A percentile compares a stretch with the other conserved stretches of the same genome.
Conservation (phyloP, 2,888 invertebrate genomes). For the Troides aeacus region DNA sequence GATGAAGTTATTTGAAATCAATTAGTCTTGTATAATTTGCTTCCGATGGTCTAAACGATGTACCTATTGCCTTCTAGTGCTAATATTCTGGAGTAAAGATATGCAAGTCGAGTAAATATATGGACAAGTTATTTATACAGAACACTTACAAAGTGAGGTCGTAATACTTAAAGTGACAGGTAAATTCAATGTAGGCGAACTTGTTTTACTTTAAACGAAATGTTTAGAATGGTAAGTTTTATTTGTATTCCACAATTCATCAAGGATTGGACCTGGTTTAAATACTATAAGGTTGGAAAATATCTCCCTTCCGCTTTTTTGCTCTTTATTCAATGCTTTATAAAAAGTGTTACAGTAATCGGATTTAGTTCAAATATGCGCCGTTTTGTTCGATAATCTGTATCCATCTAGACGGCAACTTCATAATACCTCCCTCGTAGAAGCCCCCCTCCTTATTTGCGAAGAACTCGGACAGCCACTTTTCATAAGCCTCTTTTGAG, state of each 20-base stretch:
- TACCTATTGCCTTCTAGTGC: constrained; percentile 14
- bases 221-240: constrained; percentile 20
- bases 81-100: constrained; percentile 22
- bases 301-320: no score
- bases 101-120: constrained; percentile 14
- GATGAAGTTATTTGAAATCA: constrained; percentile 22
- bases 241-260: neutral
- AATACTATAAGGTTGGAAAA: no score
- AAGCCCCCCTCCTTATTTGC: no score
- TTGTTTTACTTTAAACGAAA: constrained; percentile 11
- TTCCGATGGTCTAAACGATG: constrained; percentile 25
- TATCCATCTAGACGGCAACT: no score
- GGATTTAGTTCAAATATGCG: no score
- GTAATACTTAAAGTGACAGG: constrained; percentile 20
- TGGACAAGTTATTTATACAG: constrained; percentile 24
- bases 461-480: no score
- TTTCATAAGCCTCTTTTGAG: no score
- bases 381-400: no score
- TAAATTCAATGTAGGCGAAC: constrained; percentile 11
- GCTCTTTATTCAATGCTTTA: no score
- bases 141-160: constrained; percentile 16
- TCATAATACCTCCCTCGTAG: no score
- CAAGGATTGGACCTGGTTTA: no score
- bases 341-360: no score
- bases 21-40: constrained; percentile 19